Conservation (phyloP, 2,888 invertebrate genomes). For the Therioaphis trifolii region DNA sequence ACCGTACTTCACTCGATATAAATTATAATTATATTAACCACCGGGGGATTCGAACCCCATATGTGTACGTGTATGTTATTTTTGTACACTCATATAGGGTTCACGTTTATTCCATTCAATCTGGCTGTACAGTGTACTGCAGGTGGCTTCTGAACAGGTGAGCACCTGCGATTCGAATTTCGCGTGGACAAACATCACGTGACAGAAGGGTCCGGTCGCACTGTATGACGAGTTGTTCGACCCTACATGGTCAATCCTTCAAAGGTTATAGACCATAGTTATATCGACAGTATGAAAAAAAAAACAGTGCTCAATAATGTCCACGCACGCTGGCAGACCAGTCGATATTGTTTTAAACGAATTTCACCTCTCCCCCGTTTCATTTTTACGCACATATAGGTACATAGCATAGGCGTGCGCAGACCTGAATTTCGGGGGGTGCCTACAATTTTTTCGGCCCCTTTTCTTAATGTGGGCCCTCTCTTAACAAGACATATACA, state of each 20-base stretch:
- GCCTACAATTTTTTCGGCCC: too few relatives aligned
- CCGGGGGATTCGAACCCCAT: constrained; percentile 49
- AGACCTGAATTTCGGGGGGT: too few relatives aligned
- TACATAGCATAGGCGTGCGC: too few relatives aligned
- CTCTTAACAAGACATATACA: too few relatives aligned
- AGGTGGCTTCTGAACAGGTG: constrained; percentile 56
- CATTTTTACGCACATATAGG: too few relatives aligned
- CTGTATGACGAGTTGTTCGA: neutral
- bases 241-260: neutral
- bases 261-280: neutral
- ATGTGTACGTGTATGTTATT: neutral
- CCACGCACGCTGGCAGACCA: neutral
- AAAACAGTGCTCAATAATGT: neutral
- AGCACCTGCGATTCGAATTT: constrained; percentile 55
- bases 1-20: constrained; percentile 38
- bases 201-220: neutral
- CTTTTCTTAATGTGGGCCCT: too few relatives aligned
- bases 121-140: constrained; percentile 33
- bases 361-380: neutral
- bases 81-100: constrained; percentile 24
- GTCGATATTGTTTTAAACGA: neutral
- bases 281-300: neutral
- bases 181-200: constrained; percentile 50
- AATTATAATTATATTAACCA: constrained; percentile 62
- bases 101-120: constrained; percentile 44